Conservation (phyloP, 2,113 vertebrate species). For the Apistogramma diplotaenia region DNA sequence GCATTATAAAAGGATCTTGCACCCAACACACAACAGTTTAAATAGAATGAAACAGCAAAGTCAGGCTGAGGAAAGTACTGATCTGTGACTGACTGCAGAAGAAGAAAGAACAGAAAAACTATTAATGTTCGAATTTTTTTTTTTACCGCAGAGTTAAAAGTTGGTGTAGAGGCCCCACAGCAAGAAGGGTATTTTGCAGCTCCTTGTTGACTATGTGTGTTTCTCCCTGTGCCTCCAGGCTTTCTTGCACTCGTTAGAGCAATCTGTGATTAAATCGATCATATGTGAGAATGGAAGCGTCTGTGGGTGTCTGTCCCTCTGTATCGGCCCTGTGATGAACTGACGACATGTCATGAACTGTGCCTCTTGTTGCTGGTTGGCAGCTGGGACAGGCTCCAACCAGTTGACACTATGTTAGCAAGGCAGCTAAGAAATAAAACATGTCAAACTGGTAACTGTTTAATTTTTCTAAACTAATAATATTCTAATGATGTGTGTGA, state of each 20-base stretch:
- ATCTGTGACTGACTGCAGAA: neutral
- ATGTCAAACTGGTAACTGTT: neutral
- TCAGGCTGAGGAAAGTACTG: neutral
- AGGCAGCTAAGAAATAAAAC: neutral
- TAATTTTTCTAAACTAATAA: neutral
- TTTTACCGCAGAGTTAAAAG: neutral
- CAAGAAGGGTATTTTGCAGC: neutral
- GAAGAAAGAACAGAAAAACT: neutral
- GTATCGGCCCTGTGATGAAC: neutral
- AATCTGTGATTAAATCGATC: neutral
- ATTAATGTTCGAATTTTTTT: neutral
- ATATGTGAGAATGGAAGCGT: neutral
- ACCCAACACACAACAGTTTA: neutral
- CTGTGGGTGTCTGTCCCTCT: neutral
- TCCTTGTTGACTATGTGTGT: neutral
- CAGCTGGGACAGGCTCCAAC: neutral
- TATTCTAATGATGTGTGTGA: neutral
- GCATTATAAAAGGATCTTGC: conserved; percentile 13
- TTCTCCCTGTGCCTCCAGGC: neutral
- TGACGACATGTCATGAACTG: neutral
- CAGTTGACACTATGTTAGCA: neutral
- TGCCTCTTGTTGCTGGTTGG: neutral
- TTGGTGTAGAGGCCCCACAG: neutral
- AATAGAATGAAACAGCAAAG: conserved; percentile 25
- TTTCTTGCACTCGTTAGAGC: neutral